A percentile compares a stretch with the other conserved stretches of the same genome.
These are phyloP conservation scores for Miniopterus natalensis DNA, from an alignment of 2,113 vertebrate species.

Conservation along the genomic window DNA sequence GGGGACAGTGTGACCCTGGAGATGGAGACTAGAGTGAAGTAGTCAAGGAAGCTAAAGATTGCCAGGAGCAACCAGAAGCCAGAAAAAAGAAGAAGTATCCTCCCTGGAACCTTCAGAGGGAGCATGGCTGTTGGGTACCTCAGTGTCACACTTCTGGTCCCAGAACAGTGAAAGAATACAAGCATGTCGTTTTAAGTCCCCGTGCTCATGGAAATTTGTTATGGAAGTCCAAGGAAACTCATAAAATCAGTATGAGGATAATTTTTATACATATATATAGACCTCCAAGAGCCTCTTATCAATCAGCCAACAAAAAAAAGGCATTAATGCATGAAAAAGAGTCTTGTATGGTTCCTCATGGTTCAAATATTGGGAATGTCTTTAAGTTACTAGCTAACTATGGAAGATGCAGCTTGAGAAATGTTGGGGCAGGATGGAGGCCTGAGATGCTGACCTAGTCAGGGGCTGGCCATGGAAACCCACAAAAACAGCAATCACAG, in stretches of 20 bases:
- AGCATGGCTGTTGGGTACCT: background rate
- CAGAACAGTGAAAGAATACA: background rate
- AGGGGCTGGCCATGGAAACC: accelerated
- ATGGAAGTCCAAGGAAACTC: background rate
- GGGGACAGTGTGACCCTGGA: too few relatives aligned
- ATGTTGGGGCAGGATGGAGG: background rate
- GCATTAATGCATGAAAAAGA: background rate
- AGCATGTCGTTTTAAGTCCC: background rate
- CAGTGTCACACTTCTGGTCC: background rate
- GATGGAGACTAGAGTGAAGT: background rate
- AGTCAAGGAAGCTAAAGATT: background rate
- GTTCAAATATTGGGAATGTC: background rate
- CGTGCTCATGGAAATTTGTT: background rate
- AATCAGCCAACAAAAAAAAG: background rate
- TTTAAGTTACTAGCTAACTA: background rate
- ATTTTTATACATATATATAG: background rate
- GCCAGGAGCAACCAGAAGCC: background rate
- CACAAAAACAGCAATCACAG: background rate
- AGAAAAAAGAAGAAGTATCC: background rate
- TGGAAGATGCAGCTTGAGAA: background rate
- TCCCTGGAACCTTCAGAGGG: background rate
- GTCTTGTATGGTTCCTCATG: background rate
- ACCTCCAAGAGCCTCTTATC: background rate
- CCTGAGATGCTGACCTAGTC: background rate
- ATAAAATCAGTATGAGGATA: background rate